Conservation (phyloP, 2,888 invertebrate species). For the Chloroclysta siterata region DNA sequence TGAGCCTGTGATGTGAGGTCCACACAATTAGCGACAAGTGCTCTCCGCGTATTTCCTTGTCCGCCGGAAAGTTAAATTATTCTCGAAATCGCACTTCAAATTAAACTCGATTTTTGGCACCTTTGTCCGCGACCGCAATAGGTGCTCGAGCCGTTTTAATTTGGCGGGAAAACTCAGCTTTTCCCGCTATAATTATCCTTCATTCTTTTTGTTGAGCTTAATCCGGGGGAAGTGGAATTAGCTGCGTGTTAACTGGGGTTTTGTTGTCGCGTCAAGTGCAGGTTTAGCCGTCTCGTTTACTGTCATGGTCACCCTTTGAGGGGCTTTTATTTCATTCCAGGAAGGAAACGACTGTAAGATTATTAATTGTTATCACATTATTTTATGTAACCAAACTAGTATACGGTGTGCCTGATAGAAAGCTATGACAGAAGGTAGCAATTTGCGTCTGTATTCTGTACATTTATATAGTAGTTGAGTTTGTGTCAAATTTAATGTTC, state of each 20-base stretch:
- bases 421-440: too few relatives aligned
- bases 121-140: constrained; percentile 47
- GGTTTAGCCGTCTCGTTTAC: constrained; percentile 17
- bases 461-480: too few relatives aligned
- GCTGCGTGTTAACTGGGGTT: constrained; percentile 24
- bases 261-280: constrained; percentile 32
- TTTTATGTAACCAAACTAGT: neutral
- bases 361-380: neutral
- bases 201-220: constrained; percentile 31
- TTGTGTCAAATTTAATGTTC: too few relatives aligned
- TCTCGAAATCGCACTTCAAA: constrained; percentile 64
- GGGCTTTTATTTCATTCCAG: neutral
- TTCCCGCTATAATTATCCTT: constrained; percentile 59
- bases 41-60: constrained; percentile 65
- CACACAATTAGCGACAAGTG: constrained; percentile 75
- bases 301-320: neutral
- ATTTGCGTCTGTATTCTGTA: too few relatives aligned
- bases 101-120: constrained; percentile 67
- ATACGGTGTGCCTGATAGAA: too few relatives aligned
- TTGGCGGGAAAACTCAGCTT: constrained; percentile 56
- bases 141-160: constrained; percentile 59
- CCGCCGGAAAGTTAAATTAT: constrained; percentile 10
- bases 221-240: constrained; percentile 30
- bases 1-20: constrained; percentile 50
- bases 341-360: neutral